Evolutionary conservation across 2,888 invertebrate species (phyloP), one percentile per base, ranked within the genome.

Genomic region (Craniophora ligustri): DNA sequence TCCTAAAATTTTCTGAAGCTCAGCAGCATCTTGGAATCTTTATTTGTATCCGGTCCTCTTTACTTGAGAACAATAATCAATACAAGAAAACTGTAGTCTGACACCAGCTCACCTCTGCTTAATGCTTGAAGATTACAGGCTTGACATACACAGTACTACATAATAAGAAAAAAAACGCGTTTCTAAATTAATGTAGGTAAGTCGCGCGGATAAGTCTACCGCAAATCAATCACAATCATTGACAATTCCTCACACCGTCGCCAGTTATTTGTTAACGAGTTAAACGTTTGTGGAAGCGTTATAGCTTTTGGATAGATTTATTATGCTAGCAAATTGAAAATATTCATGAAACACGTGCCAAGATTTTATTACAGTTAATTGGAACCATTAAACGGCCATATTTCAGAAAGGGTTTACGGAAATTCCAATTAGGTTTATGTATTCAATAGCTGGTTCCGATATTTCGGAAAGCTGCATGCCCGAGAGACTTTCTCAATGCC

Each of bases 201-300:
- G 28, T 35, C 13, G 50, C 35, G 28, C 26, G 11, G 4, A 2
- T 15, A 58, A 62, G 30, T 50, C 67, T 16, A 13, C 8, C 8
- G 18, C 14, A 5, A 56, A 67, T 59, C 56, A 47, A 54, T 72
- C 54, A 46, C 40, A 39, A 54, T 56, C 34, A 53, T 59, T 58
- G 44, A 47, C 35, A 54, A 67, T 62, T 58, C 49, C 58, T 58
- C 34, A 53, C 30, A 6, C 35, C 11, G 21, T 16, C 11, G 21
- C 19, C 35, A 34, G 10, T 16, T 49, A 53, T 35, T 50, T 36
- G 55, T 36, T 38, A n/a, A n/a, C 14, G 8, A 28, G 16, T 51
- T 47, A 5, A 30, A 39, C 51, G 41, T 58, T 67, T 58, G 26
- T 15, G 7, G 15, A 10, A 53, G 34, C 40, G 36, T 49, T 44